Base-by-base conservation (phyloP, 2,113 vertebrate genomes). In the Chunga burmeisteri region DNA sequence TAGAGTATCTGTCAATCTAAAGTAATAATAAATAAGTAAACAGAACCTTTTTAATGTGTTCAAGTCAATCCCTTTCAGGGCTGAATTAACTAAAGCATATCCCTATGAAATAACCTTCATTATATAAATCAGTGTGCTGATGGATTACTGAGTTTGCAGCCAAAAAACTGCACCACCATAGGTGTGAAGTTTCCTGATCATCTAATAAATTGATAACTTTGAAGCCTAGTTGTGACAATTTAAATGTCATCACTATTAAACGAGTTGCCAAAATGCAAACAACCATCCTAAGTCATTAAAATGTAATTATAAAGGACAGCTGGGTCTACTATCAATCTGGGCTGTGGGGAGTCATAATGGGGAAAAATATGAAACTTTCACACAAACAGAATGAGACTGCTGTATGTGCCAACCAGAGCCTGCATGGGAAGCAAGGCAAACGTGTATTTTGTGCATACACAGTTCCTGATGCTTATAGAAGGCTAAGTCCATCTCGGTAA, bases 161-260 rank as follows among this genome's bases (percentile, higher is more conserved):
- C 97, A 97, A 96, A 91, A 90, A 82, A 56, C 15, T 50, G 20
- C 21, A 77, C 74, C 36, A 77, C 38, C 26, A 66, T 96, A 96
- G 94, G 84, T 97, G 96, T 95, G 90, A 97, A 96, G 63, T 95
- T 96, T 94, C 93, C 85, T 78, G 91, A 96, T 97, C 91, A 95
- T 94, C 93, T 96, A 96, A 97, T 97, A 97, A 97, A 97, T 97
- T 95, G 95, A 95, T 97, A 97, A 97, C 91, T 96, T 97, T 94
- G 89, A 96, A 93, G 84, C 79, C 71, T 95, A 94, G 94, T 96
- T 97, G 97, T 97, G 97, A 97, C 97, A 97, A 97, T 96, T 95
- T 97, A 96, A 97, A 97, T 97, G 96, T 97, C 96, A 97, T 95
- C 96, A 90, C 95, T 97, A 97, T 97, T 97, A 97, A 97, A 97